phyloP scores from a whole-genome alignment of 2,797 vertebrate species.

The Craterocephalus amniculus region DNA sequence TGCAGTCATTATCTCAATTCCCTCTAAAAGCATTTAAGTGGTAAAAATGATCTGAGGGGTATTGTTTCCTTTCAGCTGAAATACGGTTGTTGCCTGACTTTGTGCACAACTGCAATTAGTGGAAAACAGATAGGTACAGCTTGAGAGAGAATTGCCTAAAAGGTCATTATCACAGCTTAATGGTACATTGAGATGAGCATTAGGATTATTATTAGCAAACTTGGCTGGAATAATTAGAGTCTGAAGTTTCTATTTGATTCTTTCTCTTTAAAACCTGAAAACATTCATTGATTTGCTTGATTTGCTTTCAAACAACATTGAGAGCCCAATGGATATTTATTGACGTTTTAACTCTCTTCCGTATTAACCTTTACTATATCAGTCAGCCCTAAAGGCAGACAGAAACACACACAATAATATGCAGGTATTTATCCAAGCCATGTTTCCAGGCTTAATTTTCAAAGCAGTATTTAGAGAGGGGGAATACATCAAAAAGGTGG shows the following conservation, averaged over 20 bases:
- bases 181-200: neutral
- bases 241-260: neutral
- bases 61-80: neutral
- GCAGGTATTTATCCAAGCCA: neutral
- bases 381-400: neutral
- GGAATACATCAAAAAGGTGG: constrained; percentile 26
- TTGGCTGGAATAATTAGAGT: neutral
- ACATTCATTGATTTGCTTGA: neutral
- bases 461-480: constrained; percentile 13
- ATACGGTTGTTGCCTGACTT: constrained; percentile 9
- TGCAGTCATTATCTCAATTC: neutral
- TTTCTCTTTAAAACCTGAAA: neutral
- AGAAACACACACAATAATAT: neutral
- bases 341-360: neutral
- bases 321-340: neutral
- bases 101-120: neutral
- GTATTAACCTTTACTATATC: neutral
- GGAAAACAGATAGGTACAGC: neutral
- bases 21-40: neutral
- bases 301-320: neutral
- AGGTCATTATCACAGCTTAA: constrained; percentile 3
- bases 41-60: neutral
- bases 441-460: constrained; percentile 15
- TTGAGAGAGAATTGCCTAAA: constrained; percentile 3
- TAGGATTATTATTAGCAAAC: neutral